A percentile compares a stretch with the other conserved stretches of the same genome.
These are phyloP conservation scores for Charadrius vociferus DNA, from an alignment of 2,113 vertebrate species.

Conservation along the genomic window DNA sequence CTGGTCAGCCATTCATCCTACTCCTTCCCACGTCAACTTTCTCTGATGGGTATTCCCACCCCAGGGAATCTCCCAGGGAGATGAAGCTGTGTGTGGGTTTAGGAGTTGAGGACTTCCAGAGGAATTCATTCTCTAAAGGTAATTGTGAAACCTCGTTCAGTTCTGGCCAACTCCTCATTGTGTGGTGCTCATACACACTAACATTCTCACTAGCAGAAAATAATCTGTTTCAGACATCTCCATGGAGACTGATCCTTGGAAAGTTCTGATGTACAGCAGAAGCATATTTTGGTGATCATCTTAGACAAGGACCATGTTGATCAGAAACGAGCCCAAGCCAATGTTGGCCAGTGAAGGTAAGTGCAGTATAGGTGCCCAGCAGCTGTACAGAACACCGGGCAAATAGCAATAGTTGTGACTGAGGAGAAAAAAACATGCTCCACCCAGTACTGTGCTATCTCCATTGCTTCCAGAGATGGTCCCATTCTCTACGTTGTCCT, in stretches of 20 bases:
- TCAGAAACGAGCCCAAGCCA: background rate
- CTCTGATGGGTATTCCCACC: background rate
- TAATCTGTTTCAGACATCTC: background rate
- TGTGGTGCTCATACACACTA: accelerated
- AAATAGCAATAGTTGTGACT: background rate
- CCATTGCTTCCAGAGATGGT: background rate
- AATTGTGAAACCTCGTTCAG: background rate
- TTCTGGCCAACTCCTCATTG: background rate
- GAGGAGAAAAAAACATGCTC: background rate
- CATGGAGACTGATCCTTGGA: background rate
- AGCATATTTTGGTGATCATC: background rate
- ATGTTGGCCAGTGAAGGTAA: background rate
- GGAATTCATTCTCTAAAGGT: background rate
- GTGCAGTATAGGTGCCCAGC: too few relatives aligned
- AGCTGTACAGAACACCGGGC: background rate
- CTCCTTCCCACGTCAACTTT: background rate
- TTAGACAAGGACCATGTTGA: background rate
- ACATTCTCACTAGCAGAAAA: background rate
- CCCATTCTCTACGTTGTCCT: background rate
- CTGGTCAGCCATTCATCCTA: background rate
- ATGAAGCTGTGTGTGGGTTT: background rate
- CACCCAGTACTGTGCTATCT: background rate
- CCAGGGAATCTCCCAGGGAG: background rate
- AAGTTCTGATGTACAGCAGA: background rate
- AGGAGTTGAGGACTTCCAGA: background rate